Base-by-base conservation (phyloP, 2,888 invertebrate genomes). In the Spodoptera littoralis region DNA sequence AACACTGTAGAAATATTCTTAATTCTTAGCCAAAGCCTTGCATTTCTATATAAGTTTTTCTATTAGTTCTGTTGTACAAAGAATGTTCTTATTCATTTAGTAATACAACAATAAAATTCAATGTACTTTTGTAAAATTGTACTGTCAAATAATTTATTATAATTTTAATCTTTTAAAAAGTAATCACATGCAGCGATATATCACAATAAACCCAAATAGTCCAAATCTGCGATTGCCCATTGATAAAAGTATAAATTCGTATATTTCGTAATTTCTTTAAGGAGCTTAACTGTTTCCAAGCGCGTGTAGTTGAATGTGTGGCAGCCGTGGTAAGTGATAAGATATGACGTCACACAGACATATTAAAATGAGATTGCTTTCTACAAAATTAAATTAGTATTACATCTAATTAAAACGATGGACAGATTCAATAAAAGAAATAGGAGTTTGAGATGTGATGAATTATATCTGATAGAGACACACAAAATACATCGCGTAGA, bases 271-370 rank as follows among this genome's bases (percentile, higher is more conserved):
- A 36, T 36, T 36, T 36, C 36, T 36, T 36, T 36, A 50, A 51
- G 6, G 58, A 50, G 30, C 55, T 67, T 71, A 76, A 69, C 69
- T 50, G 78, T 78, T 64, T 70, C 72, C 51, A 76, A 60, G 62
- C 60, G 48, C 60, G 49, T 24, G 58, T 55, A 55, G 43, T 69
- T 66, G 18, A 4, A 50, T 56, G 41, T 22, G 13, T 4, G 22
- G 42, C 22, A 24, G 27, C 27, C 27, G 27, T 3, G 4, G 27
- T 24, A 18, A 18, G 11, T 46, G 55, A 72, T 77, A 63, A 65
- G 47, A 55, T 45, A 49, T 74, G 59, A 72, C 51, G 63, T 66
- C 68, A 70, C 36, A 11, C 41, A 11, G 11, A 36, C 13, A 41
- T 27, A 27, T 27, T 27, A 3, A 27, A 4, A 3, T 27, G 27